These are phyloP conservation scores for Cantharis lateralis DNA, from an alignment of 2,888 invertebrate genomes.

Conservation along the genomic window DNA sequence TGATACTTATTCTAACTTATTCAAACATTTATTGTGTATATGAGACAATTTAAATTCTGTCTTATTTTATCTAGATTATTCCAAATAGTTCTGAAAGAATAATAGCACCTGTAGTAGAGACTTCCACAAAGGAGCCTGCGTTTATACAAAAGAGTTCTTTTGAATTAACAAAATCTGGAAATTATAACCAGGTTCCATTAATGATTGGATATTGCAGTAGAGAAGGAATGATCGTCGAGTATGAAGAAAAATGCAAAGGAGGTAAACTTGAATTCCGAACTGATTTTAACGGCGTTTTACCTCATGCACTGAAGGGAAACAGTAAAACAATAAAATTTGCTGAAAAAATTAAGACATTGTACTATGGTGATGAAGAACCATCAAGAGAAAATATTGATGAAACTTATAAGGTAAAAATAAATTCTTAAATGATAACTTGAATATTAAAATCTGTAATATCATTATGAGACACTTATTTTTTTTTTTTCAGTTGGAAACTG, in stretches of 20 bases:
- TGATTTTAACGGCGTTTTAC: not conserved
- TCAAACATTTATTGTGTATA: no score
- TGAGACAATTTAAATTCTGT: not conserved
- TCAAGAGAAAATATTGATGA: conserved; percentile 50
- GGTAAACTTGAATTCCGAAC: not conserved
- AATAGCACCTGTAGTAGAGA: conserved; percentile 38
- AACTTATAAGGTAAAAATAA: conserved; percentile 43
- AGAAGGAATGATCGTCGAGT: conserved; percentile 42
- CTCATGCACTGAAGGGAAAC: not conserved
- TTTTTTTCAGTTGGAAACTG: not conserved
- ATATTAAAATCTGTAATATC: no score
- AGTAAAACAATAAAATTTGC: conserved; percentile 47
- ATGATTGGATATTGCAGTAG: conserved; percentile 47
- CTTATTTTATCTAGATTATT: not conserved
- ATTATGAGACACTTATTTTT: no score
- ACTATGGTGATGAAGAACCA: conserved; percentile 55
- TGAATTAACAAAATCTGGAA: conserved; percentile 43
- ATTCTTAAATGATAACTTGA: no score
- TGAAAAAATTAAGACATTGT: conserved; percentile 52
- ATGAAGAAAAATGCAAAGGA: not conserved
- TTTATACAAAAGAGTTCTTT: conserved; percentile 45
- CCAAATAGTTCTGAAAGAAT: not conserved
- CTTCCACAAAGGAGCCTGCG: conserved; percentile 35
- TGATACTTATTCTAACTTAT: no score
- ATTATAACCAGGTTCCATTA: conserved; percentile 49